Percentiles rank a stretch among this genome's conserved stretches.
phyloP scores from a whole-genome alignment of 1,140 invertebrate genomes.

The Medauroidea extradentata region DNA sequence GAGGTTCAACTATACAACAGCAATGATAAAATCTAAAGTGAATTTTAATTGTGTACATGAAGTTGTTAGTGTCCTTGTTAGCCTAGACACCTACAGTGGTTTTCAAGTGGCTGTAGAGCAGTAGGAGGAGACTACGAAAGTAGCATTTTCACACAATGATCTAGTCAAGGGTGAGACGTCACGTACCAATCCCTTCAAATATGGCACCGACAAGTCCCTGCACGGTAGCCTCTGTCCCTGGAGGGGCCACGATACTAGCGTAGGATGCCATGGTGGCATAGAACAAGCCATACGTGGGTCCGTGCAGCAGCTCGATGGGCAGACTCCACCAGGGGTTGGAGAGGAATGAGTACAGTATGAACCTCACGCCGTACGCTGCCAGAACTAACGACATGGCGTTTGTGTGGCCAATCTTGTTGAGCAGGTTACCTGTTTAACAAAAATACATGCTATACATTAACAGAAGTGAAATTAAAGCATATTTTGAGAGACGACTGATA shows the following conservation, averaged over 20 bases:
- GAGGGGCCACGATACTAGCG: conserved; percentile 77
- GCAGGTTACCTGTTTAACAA: conserved; percentile 53
- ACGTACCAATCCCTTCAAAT: conserved; percentile 75
- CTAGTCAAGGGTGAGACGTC: too few species aligned
- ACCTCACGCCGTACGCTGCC: conserved; percentile 67
- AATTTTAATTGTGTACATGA: too few species aligned
- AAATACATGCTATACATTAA: neutral
- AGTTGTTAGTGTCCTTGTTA: too few species aligned
- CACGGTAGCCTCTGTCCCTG: conserved; percentile 79
- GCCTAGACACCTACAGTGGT: too few species aligned
- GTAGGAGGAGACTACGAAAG: too few species aligned
- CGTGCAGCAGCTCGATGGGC: conserved; percentile 80
- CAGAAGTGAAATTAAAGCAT: neutral
- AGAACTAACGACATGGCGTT: conserved; percentile 78
- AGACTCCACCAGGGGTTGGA: conserved; percentile 76
- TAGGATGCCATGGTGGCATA: conserved; percentile 88
- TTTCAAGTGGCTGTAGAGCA: too few species aligned
- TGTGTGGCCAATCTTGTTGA: conserved; percentile 77
- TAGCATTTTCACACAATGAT: too few species aligned
- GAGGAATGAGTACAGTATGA: conserved; percentile 77
- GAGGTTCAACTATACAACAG: too few species aligned
- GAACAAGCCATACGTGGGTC: conserved; percentile 81
- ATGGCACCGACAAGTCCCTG: conserved; percentile 78
- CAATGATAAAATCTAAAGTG: too few species aligned
- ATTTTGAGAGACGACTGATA: neutral